phyloP scores from a whole-genome alignment of 2,888 invertebrate species.

The Lasioglossum leucozonium region DNA sequence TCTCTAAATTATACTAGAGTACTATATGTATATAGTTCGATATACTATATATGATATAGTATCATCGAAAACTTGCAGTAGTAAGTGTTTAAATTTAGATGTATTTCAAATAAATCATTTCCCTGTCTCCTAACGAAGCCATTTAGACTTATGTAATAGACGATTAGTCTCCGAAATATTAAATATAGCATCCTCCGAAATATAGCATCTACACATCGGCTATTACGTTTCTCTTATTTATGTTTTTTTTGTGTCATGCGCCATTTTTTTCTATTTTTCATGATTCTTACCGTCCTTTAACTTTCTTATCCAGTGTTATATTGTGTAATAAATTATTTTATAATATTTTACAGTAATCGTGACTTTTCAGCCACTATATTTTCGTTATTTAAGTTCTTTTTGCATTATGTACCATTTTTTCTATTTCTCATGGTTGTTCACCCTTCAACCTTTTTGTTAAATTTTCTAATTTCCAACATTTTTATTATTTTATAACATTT shows the following conservation, averaged over 20 bases:
- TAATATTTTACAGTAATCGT: background rate
- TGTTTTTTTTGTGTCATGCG: background rate
- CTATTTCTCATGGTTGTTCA: no score
- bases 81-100: background rate
- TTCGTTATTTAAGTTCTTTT: background rate
- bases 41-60: no score
- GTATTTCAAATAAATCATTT: background rate
- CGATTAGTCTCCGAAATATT: background rate
- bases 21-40: no score
- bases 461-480: background rate
- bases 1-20: background rate
- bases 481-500: background rate
- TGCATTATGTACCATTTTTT: background rate
- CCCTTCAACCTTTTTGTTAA: background rate
- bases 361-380: background rate
- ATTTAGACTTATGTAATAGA: conserved; percentile 4
- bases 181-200: background rate
- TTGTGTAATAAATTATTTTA: background rate
- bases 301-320: background rate
- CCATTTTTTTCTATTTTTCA: background rate
- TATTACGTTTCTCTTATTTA: background rate
- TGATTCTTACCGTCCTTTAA: background rate
- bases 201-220: background rate
- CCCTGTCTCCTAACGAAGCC: background rate
- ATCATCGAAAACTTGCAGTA: background rate